A percentile compares a stretch with the other conserved stretches of the same genome.
phyloP scores from a whole-genome alignment of 1,140 invertebrate species.

The Harlomillsia oculata region DNA sequence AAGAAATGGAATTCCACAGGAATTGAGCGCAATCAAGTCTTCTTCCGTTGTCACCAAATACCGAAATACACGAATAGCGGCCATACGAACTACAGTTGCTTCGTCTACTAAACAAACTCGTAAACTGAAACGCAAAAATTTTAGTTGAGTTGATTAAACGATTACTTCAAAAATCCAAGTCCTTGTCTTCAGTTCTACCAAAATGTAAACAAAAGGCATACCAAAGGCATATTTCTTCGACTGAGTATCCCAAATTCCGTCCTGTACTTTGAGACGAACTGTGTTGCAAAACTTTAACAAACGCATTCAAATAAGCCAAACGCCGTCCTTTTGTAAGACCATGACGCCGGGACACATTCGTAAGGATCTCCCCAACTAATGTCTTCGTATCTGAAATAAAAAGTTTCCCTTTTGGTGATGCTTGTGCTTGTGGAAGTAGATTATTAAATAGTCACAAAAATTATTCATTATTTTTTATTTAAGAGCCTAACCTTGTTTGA shows the following conservation, averaged over 20 bases:
- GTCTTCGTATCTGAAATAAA: conserved; percentile 19
- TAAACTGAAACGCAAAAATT: conserved; percentile 53
- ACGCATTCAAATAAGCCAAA: conserved; percentile 67
- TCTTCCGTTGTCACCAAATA: conserved; percentile 68
- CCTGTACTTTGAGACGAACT: conserved; percentile 33
- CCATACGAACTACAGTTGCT: conserved; percentile 76
- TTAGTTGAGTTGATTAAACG: neutral
- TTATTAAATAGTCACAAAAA: neutral
- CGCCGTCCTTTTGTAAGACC: conserved; percentile 55
- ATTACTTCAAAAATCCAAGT: neutral
- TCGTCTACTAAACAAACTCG: conserved; percentile 72
- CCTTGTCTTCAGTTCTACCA: neutral
- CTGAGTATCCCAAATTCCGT: conserved; percentile 55
- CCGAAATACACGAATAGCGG: conserved; percentile 69
- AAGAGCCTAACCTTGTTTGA: conserved; percentile 15
- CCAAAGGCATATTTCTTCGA: conserved; percentile 73
- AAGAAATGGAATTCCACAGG: conserved; percentile 45
- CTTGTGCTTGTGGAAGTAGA: neutral
- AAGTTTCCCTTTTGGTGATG: neutral
- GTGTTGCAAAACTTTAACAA: conserved; percentile 60
- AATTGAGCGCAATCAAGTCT: conserved; percentile 65
- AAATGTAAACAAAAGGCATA: conserved; percentile 40
- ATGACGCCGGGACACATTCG: conserved; percentile 44
- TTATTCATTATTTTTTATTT: neutral
- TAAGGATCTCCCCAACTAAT: conserved; percentile 41